Evolutionary conservation across 53 echinoderm and acorn worm genomes (phyloP).

Genomic region (Echinarachnius parma): DNA sequence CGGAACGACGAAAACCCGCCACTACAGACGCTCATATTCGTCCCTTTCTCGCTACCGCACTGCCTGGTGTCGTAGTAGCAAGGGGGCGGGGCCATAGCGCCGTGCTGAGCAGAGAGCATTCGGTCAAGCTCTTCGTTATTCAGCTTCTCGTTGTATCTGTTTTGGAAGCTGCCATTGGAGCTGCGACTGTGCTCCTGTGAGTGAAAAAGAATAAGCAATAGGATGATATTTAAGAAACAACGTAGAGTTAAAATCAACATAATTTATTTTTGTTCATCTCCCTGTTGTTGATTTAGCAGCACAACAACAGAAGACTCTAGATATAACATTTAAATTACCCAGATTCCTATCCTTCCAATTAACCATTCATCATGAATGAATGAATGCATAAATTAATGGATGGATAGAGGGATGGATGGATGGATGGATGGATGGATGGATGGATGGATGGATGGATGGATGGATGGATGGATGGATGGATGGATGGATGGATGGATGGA

Average conservation of each 20-base stretch:
- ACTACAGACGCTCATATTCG: background rate
- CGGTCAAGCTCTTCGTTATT: slow-evolving; percentile 80
- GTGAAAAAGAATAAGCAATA: slow-evolving; percentile 6
- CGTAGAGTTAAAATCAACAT: background rate
- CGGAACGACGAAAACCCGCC: slow-evolving; percentile 8
- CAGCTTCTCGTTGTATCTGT: too few relatives aligned
- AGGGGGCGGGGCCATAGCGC: background rate
- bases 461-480: too few relatives aligned
- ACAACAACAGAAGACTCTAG: too few relatives aligned
- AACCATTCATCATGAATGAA: too few relatives aligned
- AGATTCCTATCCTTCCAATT: too few relatives aligned
- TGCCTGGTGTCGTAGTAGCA: slow-evolving; percentile 25
- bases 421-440: too few relatives aligned
- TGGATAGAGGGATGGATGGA: too few relatives aligned
- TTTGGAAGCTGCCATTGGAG: slow-evolving; percentile 62
- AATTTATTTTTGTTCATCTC: background rate
- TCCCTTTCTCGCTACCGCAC: background rate
- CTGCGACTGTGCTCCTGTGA: slow-evolving; percentile 38
- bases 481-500: too few relatives aligned
- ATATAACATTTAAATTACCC: too few relatives aligned
- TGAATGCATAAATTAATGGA: too few relatives aligned
- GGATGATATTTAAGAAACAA: background rate
- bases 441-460: too few relatives aligned
- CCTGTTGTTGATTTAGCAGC: too few relatives aligned
- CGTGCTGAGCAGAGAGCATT: slow-evolving; percentile 48